Evolutionary conservation across 2,797 vertebrate species (phyloP).

Genomic region (Sebastes miniatus): DNA sequence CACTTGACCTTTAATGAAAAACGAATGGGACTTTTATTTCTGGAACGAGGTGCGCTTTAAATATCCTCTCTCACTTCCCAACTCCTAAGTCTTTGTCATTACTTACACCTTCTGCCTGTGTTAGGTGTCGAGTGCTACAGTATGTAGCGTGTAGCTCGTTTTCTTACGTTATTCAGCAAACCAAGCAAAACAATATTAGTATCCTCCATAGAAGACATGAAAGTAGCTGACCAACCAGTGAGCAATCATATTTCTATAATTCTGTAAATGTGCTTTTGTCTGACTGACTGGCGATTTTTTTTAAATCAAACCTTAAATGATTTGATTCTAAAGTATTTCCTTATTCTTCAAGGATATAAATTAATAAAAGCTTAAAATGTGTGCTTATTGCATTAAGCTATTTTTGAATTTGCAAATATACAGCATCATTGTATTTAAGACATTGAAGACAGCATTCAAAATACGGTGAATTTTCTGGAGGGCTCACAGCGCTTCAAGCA

Average conservation of each 20-base stretch:
- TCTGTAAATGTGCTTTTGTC: background rate
- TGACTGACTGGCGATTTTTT: too few relatives aligned
- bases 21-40: background rate
- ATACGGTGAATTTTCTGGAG: slow-evolving; percentile 39
- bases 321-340: background rate
- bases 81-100: background rate
- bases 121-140: too few relatives aligned
- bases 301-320: rapidly evolving
- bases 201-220: background rate
- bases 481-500: slow-evolving; percentile 36
- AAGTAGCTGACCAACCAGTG: background rate
- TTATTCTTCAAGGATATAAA: background rate
- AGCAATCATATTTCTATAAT: background rate
- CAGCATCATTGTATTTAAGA: background rate
- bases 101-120: background rate
- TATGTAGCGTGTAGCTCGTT: background rate
- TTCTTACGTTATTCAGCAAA: background rate
- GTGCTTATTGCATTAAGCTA: background rate
- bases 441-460: slow-evolving; percentile 16
- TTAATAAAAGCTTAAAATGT: background rate
- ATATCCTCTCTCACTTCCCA: background rate
- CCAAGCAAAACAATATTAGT: background rate
- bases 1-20: background rate
- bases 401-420: background rate
- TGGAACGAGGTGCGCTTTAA: background rate